Evolutionary conservation across 2,113 vertebrate genomes (phyloP).

Genomic region (Epinephelus fuscoguttatus): DNA sequence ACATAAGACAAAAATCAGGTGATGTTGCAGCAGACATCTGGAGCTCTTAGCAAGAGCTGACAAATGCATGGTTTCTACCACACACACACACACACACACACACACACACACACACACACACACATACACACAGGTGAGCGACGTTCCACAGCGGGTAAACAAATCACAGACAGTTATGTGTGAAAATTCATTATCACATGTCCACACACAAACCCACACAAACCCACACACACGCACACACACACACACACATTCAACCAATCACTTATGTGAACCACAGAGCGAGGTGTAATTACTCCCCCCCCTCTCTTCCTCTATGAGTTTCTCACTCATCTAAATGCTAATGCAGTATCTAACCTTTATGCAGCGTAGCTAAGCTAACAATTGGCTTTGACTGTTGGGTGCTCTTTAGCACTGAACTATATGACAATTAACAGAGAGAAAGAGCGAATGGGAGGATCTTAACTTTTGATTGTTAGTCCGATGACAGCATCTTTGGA

Average conservation of each 20-base stretch:
- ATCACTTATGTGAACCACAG: conserved; percentile 46
- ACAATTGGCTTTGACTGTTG: conserved; percentile 60
- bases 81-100: conserved; percentile 3
- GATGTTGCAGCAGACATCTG: neutral
- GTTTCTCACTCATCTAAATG: conserved; percentile 73
- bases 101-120: conserved; percentile 24
- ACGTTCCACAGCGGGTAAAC: conserved; percentile 37
- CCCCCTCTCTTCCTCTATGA: conserved; percentile 18
- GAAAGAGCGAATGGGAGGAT: neutral
- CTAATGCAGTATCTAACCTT: conserved; percentile 75
- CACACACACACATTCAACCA: conserved; percentile 17
- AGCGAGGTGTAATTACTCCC: conserved; percentile 64
- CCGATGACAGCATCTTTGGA: conserved; percentile 6
- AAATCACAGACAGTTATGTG: conserved; percentile 48
- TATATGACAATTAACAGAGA: conserved; percentile 47
- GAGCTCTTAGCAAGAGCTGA: neutral
- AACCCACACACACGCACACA: conserved; percentile 12
- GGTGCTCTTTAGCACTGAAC: conserved; percentile 58
- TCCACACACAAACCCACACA: conserved; percentile 14
- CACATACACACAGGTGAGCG: conserved; percentile 9
- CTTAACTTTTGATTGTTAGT: neutral
- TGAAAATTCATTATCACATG: conserved; percentile 61
- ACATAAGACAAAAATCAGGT: neutral
- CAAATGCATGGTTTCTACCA: neutral
- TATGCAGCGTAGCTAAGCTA: conserved; percentile 61